phyloP scores from a whole-genome alignment of 2,797 vertebrate species.

The Crenuchus spilurus region DNA sequence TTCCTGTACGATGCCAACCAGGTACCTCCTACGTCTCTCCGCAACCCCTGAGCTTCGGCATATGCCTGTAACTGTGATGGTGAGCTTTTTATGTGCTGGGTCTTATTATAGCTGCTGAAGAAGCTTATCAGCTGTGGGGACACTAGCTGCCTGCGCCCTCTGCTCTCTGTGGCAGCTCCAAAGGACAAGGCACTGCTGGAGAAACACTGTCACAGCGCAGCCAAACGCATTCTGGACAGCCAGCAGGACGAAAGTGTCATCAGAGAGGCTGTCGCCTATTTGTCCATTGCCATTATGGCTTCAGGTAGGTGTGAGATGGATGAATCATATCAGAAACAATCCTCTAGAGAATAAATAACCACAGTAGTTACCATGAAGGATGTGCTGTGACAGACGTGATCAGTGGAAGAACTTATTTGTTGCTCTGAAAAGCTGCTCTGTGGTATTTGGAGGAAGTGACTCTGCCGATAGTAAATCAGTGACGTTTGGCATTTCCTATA shows the following conservation, averaged over 20 bases:
- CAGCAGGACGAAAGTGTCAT: constrained; percentile 67
- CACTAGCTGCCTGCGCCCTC: constrained; percentile 84
- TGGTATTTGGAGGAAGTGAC: constrained; percentile 36
- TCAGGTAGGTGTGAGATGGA: constrained; percentile 75
- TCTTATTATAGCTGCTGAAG: constrained; percentile 82
- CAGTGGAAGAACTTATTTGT: constrained; percentile 15
- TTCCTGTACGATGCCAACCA: constrained; percentile 88
- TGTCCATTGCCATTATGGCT: constrained; percentile 92
- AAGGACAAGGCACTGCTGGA: constrained; percentile 83
- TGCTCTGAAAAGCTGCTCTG: constrained; percentile 7
- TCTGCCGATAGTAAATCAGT: constrained; percentile 28
- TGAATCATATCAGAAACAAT: neutral
- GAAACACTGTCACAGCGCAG: constrained; percentile 81
- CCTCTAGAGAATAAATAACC: neutral
- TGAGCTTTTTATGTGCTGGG: neutral
- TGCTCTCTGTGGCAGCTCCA: constrained; percentile 80
- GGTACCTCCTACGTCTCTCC: constrained; percentile 66
- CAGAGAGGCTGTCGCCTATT: constrained; percentile 87
- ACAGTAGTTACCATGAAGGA: neutral
- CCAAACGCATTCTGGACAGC: constrained; percentile 79
- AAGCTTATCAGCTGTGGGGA: constrained; percentile 85
- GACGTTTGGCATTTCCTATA: constrained; percentile 10
- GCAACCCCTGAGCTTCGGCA: too few relatives aligned
- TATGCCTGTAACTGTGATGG: neutral
- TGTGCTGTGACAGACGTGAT: neutral